phyloP scores from a whole-genome alignment of 2,888 invertebrate genomes.

The Aphelenchoides bicaudatus region DNA sequence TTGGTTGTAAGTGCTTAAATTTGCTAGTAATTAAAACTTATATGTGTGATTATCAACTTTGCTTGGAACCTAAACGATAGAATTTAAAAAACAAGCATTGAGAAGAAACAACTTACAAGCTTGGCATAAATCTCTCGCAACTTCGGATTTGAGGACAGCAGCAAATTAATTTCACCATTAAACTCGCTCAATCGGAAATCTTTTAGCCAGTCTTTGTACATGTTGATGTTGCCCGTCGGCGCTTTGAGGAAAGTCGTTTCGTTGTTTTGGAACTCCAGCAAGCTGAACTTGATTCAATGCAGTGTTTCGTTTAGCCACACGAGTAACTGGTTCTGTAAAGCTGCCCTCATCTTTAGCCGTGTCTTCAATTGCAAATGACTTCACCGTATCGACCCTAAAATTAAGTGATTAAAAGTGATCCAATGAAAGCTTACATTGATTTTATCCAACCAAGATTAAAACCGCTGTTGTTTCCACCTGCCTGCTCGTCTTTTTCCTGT shows the following conservation, averaged over 20 bases:
- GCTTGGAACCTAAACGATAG: slow-evolving; percentile 63
- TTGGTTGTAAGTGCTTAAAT: too few species aligned
- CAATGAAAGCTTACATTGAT: too few species aligned
- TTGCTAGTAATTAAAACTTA: too few species aligned
- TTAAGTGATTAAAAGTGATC: too few species aligned
- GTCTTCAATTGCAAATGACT: slow-evolving; percentile 52
- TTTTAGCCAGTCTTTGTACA: slow-evolving; percentile 39
- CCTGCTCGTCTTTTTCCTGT: slow-evolving; percentile 21
- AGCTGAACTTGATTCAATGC: slow-evolving; percentile 36
- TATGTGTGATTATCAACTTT: slow-evolving; percentile 70
- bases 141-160: slow-evolving; percentile 68
- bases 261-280: slow-evolving; percentile 43
- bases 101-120: slow-evolving; percentile 65
- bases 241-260: slow-evolving; percentile 40
- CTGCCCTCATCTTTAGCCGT: slow-evolving; percentile 51
- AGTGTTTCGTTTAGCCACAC: slow-evolving; percentile 40
- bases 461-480: slow-evolving; percentile 19
- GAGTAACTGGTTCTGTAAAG: slow-evolving; percentile 47
- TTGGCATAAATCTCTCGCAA: slow-evolving; percentile 69
- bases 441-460: slow-evolving; percentile 52
- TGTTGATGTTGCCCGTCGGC: slow-evolving; percentile 32
- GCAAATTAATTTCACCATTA: slow-evolving; percentile 65
- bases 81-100: not conserved
- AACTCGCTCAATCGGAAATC: slow-evolving; percentile 46
- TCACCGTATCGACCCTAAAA: slow-evolving; percentile 54